These are phyloP conservation scores for Agapornis canus DNA, from an alignment of 2,797 vertebrate genomes.

Conservation along the genomic window DNA sequence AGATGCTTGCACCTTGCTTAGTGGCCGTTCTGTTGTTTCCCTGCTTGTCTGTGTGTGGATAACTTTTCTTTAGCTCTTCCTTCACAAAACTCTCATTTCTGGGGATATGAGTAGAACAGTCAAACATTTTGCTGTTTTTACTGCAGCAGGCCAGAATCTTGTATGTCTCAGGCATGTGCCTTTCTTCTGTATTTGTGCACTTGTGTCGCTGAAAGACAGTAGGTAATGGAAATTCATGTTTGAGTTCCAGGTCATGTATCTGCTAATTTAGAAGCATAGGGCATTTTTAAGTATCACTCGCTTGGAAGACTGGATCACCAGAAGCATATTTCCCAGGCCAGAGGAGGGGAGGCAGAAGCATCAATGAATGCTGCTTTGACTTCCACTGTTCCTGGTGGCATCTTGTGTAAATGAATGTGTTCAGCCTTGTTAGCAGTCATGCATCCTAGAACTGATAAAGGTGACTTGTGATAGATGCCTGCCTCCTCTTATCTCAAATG, in stretches of 20 bases:
- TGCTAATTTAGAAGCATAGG: neutral
- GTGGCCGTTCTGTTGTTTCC: neutral
- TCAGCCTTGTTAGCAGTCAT: neutral
- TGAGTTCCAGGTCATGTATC: neutral
- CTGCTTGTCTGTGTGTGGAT: neutral
- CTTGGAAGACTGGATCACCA: neutral
- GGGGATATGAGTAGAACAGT: neutral
- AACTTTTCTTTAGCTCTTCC: neutral
- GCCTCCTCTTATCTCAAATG: conserved; percentile 14
- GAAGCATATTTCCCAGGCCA: neutral
- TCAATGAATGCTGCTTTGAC: neutral
- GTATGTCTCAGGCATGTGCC: neutral
- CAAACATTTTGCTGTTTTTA: neutral
- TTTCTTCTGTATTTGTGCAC: neutral
- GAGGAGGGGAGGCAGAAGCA: neutral
- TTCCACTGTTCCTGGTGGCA: neutral
- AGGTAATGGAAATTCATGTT: neutral
- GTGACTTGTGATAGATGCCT: conserved; percentile 16
- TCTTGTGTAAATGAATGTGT: neutral
- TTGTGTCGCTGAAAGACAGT: neutral
- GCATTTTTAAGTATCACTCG: neutral
- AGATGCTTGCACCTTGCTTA: neutral
- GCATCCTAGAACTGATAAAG: neutral
- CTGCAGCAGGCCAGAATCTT: neutral
- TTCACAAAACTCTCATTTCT: neutral